Base-by-base conservation (phyloP, 2,113 vertebrate species). In the Pelobates fuscus region DNA sequence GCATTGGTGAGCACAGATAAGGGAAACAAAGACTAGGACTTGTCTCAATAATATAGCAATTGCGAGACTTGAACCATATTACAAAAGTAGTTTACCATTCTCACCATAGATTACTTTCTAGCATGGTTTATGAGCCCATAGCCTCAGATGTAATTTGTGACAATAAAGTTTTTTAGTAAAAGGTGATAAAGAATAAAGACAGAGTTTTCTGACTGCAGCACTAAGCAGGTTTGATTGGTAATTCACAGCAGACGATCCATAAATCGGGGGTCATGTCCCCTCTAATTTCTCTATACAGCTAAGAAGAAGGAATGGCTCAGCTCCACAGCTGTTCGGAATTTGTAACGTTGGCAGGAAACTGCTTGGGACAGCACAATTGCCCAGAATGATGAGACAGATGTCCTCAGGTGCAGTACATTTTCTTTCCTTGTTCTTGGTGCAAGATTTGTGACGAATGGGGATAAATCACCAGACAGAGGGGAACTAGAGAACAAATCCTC, bases 311-410 rank as follows among this genome's bases (percentile, higher is more conserved):
- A 49, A 49, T 17, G 10, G 44, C 1, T 11, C 44, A 5, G 44
- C 10, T 4, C 10, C 14, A 49, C 44, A 49, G 44, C 44, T 14
- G 44, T 17, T 49, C 44, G 10, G 44, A 49, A 49, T 49, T 49
- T 49, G 44, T 49, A 14, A 5, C 12, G 3, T 17, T 11, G 44
- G 44, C 17, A 14, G 15, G 12, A 49, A 49, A 14, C 54, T 57
- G 54, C 54, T 57, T 57, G 54, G 54, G 54, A 57, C 54, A 57
- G 54, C 54, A 57, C 8, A 49, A 57, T 57, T 57, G 23, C 8
- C 54, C 54, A 21, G 54, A 57, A 57, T 57, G 54, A 57, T 57
- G 54, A 57, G 54, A 57, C 54, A 20, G 54, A 57, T 57, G 54
- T 57, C 54, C 54, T 23, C 54, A 10, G 54, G 8, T 21, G 20